phyloP scores from a whole-genome alignment of 2,888 invertebrate genomes.

The Drosophila peninsularis region DNA sequence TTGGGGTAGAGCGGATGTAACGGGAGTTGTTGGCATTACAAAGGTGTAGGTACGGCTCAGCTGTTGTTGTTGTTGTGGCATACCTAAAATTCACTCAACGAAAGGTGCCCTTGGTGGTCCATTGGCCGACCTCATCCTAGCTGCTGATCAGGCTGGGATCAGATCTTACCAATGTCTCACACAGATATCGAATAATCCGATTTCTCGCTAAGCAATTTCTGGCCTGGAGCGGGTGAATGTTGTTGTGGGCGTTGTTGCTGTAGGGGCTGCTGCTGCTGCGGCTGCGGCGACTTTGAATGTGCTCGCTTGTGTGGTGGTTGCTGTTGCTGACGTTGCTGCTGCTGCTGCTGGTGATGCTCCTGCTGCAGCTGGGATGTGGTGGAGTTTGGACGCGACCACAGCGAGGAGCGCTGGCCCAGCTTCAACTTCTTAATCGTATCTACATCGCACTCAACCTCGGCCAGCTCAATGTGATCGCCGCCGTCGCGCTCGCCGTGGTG shows the following conservation, averaged over 20 bases:
- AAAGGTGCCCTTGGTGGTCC: conserved; percentile 23
- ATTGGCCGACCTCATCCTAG: conserved; percentile 57
- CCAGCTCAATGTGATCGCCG: conserved; percentile 87
- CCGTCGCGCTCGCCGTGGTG: conserved; percentile 70
- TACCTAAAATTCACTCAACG: conserved; percentile 10
- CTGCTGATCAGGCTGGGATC: conserved; percentile 63
- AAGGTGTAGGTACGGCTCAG: conserved; percentile 69
- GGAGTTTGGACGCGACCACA: conserved; percentile 88
- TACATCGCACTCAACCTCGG: conserved; percentile 90
- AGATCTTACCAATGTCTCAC: conserved; percentile 85
- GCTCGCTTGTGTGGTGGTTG: conserved; percentile 66
- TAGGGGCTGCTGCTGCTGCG: conserved; percentile 76
- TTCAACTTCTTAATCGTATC: conserved; percentile 90
- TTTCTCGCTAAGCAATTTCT: conserved; percentile 87
- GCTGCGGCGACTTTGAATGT: conserved; percentile 76
- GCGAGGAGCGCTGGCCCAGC: conserved; percentile 88
- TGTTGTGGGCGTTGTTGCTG: conserved; percentile 80
- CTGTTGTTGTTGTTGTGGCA: conserved; percentile 40
- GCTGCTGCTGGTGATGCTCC: conserved; percentile 82
- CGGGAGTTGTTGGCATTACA: conserved; percentile 59
- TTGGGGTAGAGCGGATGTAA: conserved; percentile 25
- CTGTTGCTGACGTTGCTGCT: conserved; percentile 85
- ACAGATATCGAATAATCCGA: conserved; percentile 91
- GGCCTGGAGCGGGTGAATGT: conserved; percentile 83
- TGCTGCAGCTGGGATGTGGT: conserved; percentile 82